phyloP scores from a whole-genome alignment of 2,113 vertebrate species.

The Zosterops pallidus region DNA sequence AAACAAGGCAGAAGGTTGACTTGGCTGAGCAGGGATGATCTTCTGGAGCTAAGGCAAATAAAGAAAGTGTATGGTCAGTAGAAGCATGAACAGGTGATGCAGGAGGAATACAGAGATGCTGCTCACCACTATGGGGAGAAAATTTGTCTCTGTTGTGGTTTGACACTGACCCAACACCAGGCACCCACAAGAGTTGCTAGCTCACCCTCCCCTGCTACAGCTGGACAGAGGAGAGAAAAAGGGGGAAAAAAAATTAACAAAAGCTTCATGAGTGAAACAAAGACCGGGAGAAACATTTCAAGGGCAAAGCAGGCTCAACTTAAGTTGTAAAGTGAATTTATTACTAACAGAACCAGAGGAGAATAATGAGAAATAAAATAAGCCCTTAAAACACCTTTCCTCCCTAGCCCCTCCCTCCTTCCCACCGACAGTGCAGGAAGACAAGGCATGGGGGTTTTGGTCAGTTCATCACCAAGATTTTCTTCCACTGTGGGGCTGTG shows the following conservation, averaged over 20 bases:
- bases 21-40: not conserved
- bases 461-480: too few relatives aligned
- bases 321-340: too few relatives aligned
- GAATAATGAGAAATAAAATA: too few relatives aligned
- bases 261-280: too few relatives aligned
- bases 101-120: not conserved
- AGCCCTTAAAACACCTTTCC: too few relatives aligned
- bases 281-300: too few relatives aligned
- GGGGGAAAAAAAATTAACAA: not conserved
- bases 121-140: not conserved
- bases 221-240: not conserved
- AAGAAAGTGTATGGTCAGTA: not conserved
- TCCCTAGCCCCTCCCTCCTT: too few relatives aligned
- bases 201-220: not conserved
- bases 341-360: too few relatives aligned
- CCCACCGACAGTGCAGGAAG: too few relatives aligned
- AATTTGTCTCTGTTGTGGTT: not conserved
- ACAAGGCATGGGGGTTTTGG: too few relatives aligned
- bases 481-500: too few relatives aligned
- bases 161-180: not conserved
- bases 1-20: not conserved
- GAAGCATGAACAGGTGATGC: not conserved
- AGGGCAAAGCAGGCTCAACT: too few relatives aligned
- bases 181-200: not conserved
- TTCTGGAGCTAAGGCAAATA: not conserved